Conservation (phyloP, 2,888 invertebrate species). For the Aphodius sticticus region DNA sequence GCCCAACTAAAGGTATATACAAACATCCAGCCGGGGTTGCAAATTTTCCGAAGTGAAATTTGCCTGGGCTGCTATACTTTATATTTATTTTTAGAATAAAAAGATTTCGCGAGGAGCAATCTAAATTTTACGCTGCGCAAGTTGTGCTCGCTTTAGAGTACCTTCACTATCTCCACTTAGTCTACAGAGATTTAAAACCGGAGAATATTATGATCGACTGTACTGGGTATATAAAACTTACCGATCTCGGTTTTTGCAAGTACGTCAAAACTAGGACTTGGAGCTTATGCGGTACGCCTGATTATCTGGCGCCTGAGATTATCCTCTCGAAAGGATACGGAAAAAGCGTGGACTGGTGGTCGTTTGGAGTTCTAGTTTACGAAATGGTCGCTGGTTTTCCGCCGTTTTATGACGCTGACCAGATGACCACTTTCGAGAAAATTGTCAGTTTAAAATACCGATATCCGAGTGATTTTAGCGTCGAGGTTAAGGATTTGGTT, state of each 20-base stretch:
- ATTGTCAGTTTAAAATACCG: slow-evolving; percentile 90
- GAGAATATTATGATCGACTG: slow-evolving; percentile 88
- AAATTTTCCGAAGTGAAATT: too few relatives aligned
- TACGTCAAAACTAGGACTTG: slow-evolving; percentile 78
- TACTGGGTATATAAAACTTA: slow-evolving; percentile 84
- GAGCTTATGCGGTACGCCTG: slow-evolving; percentile 95
- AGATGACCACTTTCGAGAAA: slow-evolving; percentile 93
- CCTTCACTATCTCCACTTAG: slow-evolving; percentile 83
- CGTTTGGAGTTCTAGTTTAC: slow-evolving; percentile 85
- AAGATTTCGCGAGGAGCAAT: slow-evolving; percentile 76
- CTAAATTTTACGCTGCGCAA: slow-evolving; percentile 91
- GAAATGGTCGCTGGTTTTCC: slow-evolving; percentile 93
- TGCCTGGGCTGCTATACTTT: too few relatives aligned
- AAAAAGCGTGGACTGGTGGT: slow-evolving; percentile 96
- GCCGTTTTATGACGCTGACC: slow-evolving; percentile 90
- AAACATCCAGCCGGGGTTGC: too few relatives aligned
- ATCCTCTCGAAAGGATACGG: slow-evolving; percentile 92
- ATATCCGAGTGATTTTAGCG: slow-evolving; percentile 82
- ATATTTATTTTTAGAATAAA: slow-evolving; percentile 50
- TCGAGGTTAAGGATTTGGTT: slow-evolving; percentile 83
- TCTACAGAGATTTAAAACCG: slow-evolving; percentile 92
- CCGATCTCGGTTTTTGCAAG: slow-evolving; percentile 96
- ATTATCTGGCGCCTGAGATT: slow-evolving; percentile 93
- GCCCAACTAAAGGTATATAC: too few relatives aligned
- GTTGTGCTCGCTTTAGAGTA: slow-evolving; percentile 91